Conservation (phyloP, 2,797 vertebrate species). For the Mus spretus region DNA sequence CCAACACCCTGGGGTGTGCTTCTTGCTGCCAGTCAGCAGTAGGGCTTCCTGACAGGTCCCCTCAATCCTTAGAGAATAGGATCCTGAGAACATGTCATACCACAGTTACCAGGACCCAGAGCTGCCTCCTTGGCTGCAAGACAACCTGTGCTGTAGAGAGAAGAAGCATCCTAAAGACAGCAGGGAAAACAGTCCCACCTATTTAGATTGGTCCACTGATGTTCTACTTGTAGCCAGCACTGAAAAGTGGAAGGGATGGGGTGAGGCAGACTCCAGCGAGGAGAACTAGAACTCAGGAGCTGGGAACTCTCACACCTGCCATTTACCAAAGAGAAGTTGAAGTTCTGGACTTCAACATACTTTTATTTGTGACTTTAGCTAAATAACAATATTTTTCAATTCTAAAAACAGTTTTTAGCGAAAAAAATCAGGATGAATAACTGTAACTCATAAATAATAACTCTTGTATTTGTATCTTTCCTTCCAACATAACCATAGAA, state of each 20-base stretch:
- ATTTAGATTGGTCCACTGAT: not conserved
- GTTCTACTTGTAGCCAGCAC: not conserved
- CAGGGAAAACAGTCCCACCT: not conserved
- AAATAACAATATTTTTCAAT: not conserved
- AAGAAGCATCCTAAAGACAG: not conserved
- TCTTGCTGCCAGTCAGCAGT: not conserved
- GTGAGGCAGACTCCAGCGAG: not conserved
- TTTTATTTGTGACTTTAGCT: not conserved
- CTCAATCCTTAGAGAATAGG: not conserved
- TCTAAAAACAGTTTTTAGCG: constrained; percentile 40
- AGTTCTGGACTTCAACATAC: not conserved
- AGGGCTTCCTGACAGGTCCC: not conserved
- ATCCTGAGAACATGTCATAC: not conserved
- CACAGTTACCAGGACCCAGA: not conserved
- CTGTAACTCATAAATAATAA: not conserved
- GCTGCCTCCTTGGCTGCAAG: not conserved
- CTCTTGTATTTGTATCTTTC: not conserved
- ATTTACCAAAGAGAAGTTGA: not conserved
- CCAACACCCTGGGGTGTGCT: not conserved
- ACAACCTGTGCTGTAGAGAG: not conserved
- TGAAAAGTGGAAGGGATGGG: not conserved
- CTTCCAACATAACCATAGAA: not conserved
- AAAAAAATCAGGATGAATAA: not conserved
- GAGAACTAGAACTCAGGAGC: not conserved
- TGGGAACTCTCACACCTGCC: not conserved